Conservation (phyloP, 2,797 vertebrate genomes). For the Pelochelys cantorii region DNA sequence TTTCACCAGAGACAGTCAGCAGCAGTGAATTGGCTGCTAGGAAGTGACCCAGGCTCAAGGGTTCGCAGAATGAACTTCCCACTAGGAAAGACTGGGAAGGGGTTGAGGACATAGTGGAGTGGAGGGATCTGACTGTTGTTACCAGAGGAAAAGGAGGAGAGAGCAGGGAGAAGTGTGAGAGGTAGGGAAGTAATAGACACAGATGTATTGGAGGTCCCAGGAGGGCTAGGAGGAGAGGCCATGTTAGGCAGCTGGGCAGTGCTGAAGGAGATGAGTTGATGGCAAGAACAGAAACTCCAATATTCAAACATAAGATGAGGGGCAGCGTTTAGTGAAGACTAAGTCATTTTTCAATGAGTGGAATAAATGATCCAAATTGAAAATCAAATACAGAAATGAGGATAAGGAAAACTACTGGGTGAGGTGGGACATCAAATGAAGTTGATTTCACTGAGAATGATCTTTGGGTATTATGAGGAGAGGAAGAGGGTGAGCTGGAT, state of each 20-base stretch:
- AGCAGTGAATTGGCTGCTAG: not conserved
- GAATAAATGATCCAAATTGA: not conserved
- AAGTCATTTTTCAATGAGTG: not conserved
- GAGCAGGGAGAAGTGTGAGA: not conserved
- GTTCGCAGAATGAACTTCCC: not conserved
- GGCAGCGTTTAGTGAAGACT: no score
- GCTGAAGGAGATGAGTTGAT: not conserved
- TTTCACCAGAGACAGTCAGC: not conserved
- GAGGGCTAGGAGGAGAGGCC: not conserved
- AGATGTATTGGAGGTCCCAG: not conserved
- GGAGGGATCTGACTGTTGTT: not conserved
- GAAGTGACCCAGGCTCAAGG: not conserved
- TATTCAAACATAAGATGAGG: not conserved
- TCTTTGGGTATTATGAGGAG: not conserved
- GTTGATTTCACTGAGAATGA: not conserved
- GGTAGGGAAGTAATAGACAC: not conserved
- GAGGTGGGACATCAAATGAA: not conserved
- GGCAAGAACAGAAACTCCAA: not conserved
- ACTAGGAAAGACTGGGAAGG: not conserved
- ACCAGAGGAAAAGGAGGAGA: not conserved
- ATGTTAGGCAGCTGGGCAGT: not conserved
- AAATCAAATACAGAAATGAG: not conserved
- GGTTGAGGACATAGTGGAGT: accelerated
- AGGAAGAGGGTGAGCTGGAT: not conserved
- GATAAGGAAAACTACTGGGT: not conserved